phyloP scores from a whole-genome alignment of 2,797 vertebrate genomes.

The Limosa lapponica region DNA sequence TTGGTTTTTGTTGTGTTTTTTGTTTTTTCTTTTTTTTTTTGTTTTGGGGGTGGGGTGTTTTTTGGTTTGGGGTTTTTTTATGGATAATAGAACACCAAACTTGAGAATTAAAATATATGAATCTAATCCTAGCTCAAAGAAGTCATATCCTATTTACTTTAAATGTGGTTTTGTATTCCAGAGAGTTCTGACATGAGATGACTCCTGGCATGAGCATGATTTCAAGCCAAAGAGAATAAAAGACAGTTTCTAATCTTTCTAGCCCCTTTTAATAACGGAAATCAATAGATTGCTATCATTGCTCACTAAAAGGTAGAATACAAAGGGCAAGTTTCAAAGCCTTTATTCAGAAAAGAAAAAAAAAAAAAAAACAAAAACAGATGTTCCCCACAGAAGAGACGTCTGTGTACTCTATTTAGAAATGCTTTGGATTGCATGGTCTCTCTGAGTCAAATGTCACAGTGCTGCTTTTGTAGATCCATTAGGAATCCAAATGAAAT shows the following conservation, averaged over 20 bases:
- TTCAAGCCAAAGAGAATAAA: background rate
- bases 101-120: background rate
- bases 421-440: background rate
- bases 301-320: background rate
- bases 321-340: background rate
- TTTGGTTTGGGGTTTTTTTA: background rate
- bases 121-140: background rate
- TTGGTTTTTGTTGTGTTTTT: background rate
- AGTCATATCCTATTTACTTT: background rate
- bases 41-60: accelerated
- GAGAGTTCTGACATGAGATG: background rate
- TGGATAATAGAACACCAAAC: background rate
- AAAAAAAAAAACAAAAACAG: background rate
- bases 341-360: background rate
- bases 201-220: background rate
- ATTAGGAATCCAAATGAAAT: background rate
- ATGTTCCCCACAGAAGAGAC: background rate
- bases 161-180: background rate
- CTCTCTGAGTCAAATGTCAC: background rate
- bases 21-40: no score
- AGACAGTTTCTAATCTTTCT: background rate
- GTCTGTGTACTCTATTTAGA: background rate
- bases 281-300: background rate
- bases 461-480: background rate
- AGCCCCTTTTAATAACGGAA: background rate